Percentiles rank a stretch among this genome's conserved stretches.
These are phyloP conservation scores for Anoplius nigerrimus DNA, from an alignment of 2,888 invertebrate species.

Conservation along the genomic window DNA sequence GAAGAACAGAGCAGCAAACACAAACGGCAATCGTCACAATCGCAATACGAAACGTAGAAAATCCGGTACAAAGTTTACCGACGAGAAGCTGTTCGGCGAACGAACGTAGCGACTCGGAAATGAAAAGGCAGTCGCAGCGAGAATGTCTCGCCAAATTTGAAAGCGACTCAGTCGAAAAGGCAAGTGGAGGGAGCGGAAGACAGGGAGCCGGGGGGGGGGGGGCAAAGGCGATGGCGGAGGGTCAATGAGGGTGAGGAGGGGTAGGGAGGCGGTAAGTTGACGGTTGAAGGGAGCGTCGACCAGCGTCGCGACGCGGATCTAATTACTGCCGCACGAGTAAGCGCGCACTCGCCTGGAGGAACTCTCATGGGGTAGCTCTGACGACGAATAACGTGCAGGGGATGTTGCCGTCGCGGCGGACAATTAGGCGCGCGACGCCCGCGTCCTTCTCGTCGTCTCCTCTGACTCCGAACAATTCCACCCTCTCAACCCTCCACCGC, in stretches of 20 bases:
- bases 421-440: conserved; percentile 66
- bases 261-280: conserved; percentile 55
- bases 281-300: conserved; percentile 59
- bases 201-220: not conserved
- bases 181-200: not conserved
- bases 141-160: conserved; percentile 12
- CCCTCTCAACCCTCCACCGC: conserved; percentile 11
- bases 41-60: too few species aligned
- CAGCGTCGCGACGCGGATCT: conserved; percentile 62
- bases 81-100: too few species aligned
- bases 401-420: conserved; percentile 48
- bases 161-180: not conserved
- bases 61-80: too few species aligned
- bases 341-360: conserved; percentile 53
- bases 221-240: conserved; percentile 15
- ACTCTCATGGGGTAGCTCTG: conserved; percentile 24
- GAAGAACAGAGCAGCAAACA: too few species aligned
- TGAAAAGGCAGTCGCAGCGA: too few species aligned
- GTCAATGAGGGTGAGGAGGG: conserved; percentile 34
- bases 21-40: too few species aligned
- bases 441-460: conserved; percentile 36
- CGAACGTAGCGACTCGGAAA: too few species aligned
- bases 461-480: conserved; percentile 19
- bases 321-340: conserved; percentile 68
- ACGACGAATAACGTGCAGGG: conserved; percentile 33